A percentile compares a stretch with the other conserved stretches of the same genome.
phyloP scores from a whole-genome alignment of 2,797 vertebrate genomes.

The Sebastes matsubarae region DNA sequence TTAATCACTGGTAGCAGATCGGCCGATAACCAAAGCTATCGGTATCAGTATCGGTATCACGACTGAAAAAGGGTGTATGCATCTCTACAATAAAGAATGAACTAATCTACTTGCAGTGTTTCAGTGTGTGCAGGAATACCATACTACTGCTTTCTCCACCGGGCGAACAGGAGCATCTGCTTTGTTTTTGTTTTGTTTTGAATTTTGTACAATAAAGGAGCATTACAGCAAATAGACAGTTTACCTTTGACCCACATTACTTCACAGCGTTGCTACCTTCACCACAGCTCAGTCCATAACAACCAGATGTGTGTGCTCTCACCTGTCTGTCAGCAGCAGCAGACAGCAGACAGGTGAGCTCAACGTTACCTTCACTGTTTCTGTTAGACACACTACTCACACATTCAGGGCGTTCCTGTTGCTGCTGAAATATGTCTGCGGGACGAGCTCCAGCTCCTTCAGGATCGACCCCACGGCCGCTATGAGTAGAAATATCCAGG shows the following conservation, averaged over 20 bases:
- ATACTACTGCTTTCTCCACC: fast-evolving
- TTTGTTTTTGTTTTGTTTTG: no score
- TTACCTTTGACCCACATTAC: background rate
- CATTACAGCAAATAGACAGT: background rate
- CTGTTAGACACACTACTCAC: constrained; percentile 79
- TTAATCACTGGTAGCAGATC: no score
- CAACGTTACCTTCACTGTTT: background rate
- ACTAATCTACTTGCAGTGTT: no score
- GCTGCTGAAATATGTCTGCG: constrained; percentile 88
- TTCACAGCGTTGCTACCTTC: background rate
- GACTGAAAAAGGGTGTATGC: fast-evolving
- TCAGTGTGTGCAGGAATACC: no score
- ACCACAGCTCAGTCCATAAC: background rate
- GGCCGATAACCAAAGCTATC: no score
- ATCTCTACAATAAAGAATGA: no score
- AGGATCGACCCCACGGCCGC: constrained; percentile 84
- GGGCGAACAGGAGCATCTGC: no score
- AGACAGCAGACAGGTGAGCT: background rate
- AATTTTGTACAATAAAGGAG: no score
- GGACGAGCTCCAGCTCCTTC: constrained; percentile 82
- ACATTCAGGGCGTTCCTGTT: constrained; percentile 90
- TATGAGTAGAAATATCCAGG: constrained; percentile 77
- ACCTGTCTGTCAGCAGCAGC: no score
- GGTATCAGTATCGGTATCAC: no score
- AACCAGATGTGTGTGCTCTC: background rate